Percentiles rank a stretch among this genome's conserved stretches.
Evolutionary conservation across 2,888 invertebrate species (phyloP).

Genomic region (Ryuthela nishihirai): DNA sequence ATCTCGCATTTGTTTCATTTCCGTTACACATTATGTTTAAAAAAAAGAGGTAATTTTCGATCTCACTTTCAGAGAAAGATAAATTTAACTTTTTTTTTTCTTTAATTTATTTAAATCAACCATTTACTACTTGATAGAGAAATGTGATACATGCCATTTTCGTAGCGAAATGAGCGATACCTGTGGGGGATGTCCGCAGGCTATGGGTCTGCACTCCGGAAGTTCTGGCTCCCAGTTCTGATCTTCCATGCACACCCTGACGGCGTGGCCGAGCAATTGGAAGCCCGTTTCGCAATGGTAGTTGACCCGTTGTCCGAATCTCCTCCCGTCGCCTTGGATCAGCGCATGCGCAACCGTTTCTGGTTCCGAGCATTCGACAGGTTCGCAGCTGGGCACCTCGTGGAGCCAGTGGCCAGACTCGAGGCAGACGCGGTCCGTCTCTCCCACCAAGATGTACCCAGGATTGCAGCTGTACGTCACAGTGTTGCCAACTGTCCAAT

Average conservation of each 20-base stretch:
- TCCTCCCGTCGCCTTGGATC: conserved; percentile 19
- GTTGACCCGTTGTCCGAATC: conserved; percentile 30
- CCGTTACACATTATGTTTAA: too few species aligned
- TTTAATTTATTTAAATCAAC: too few species aligned
- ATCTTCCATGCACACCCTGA: conserved; percentile 54
- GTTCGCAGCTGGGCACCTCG: conserved; percentile 36
- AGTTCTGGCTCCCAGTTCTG: conserved; percentile 56
- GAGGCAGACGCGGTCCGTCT: conserved; percentile 36
- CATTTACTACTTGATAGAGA: too few species aligned
- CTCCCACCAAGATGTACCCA: conserved; percentile 43
- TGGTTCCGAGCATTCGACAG: conserved; percentile 34
- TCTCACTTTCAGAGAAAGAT: too few species aligned
- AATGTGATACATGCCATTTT: too few species aligned
- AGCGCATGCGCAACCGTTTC: conserved; percentile 12
- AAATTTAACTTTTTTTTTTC: too few species aligned
- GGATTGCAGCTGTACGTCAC: conserved; percentile 43
- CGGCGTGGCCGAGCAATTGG: conserved; percentile 14
- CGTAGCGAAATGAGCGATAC: too few species aligned
- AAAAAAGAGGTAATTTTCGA: too few species aligned
- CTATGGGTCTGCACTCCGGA: conserved; percentile 52
- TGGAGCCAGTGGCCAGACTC: conserved; percentile 40
- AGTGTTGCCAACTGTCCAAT: conserved; percentile 38
- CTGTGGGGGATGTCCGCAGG: conserved; percentile 50
- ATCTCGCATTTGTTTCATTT: too few species aligned
- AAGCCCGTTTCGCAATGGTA: conserved; percentile 33